Conservation (phyloP, 2,113 vertebrate genomes). For the Gulo gulo region DNA sequence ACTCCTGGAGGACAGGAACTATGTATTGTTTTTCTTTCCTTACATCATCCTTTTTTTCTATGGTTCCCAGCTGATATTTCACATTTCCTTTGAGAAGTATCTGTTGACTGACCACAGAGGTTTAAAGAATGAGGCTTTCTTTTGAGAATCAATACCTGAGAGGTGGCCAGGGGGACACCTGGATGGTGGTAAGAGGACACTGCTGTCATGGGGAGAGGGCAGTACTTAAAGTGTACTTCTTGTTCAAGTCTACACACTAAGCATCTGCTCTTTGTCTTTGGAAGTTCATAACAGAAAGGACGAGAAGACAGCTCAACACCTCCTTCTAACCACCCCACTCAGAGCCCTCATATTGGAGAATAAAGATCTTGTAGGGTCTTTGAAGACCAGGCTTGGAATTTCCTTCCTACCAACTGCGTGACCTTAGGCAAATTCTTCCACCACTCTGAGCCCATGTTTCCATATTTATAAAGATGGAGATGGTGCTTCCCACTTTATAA, state of each 20-base stretch:
- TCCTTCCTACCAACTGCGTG: neutral
- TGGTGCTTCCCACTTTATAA: neutral
- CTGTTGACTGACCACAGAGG: neutral
- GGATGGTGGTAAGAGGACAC: neutral
- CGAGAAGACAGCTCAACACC: neutral
- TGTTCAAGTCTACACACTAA: neutral
- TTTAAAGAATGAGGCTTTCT: neutral
- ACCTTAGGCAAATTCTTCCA: constrained; percentile 42
- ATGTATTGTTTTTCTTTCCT: neutral
- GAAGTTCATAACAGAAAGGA: neutral
- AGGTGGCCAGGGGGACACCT: neutral
- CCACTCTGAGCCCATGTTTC: constrained; percentile 32
- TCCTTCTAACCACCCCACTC: neutral
- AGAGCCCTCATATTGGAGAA: neutral
- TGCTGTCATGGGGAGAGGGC: neutral
- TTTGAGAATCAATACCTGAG: neutral
- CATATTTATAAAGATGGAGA: constrained; percentile 41
- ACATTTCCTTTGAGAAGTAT: neutral
- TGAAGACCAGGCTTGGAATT: constrained; percentile 8
- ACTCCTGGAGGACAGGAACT: neutral
- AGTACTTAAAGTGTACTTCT: neutral
- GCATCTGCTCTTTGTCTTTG: neutral
- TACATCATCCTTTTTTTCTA: neutral
- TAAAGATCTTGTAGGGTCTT: neutral
- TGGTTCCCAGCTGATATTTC: neutral